These are phyloP conservation scores for Cromileptes altivelis DNA, from an alignment of 2,113 vertebrate genomes.

Conservation along the genomic window DNA sequence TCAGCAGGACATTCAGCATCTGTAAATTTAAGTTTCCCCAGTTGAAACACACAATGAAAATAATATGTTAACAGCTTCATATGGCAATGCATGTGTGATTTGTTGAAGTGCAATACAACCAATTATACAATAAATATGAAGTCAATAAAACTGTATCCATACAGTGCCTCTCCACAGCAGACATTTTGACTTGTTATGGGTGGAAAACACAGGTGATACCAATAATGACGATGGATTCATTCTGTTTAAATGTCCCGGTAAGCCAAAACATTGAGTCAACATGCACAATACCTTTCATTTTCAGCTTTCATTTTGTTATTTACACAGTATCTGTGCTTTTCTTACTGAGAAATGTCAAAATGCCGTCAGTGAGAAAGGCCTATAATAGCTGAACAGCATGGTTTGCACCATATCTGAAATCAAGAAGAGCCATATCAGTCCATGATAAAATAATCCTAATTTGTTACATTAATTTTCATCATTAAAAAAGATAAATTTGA, in stretches of 20 bases:
- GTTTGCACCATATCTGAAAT: background rate
- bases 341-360: background rate
- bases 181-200: background rate
- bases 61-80: background rate
- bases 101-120: background rate
- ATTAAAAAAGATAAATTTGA: background rate
- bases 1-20: background rate
- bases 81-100: too few relatives aligned
- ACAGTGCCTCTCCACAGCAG: background rate
- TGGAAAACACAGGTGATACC: background rate
- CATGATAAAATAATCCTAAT: background rate
- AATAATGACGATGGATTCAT: background rate
- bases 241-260: background rate
- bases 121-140: background rate
- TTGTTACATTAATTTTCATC: background rate
- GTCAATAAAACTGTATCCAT: background rate
- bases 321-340: background rate
- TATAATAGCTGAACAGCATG: background rate
- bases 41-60: background rate
- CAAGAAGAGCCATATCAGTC: background rate
- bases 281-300: background rate
- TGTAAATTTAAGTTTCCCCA: background rate
- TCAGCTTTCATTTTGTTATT: background rate
- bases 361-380: background rate
- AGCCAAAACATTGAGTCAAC: background rate